A percentile compares a stretch with the other conserved stretches of the same genome.
Conservation (phyloP, 2,888 invertebrate genomes). For the Tillus elongatus region DNA sequence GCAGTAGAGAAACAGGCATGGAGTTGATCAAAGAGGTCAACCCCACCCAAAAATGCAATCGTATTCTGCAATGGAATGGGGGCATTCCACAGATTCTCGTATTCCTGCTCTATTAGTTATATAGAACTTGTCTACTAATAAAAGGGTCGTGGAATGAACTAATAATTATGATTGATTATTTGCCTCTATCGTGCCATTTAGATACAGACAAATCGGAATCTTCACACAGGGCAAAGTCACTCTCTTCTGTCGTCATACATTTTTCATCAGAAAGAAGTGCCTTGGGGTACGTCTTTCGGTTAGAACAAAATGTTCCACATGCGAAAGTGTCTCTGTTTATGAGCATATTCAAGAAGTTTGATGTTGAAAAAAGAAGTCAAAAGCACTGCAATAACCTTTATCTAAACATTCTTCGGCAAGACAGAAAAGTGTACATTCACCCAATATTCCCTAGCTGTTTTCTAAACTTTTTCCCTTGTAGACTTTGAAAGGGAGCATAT, state of each 20-base stretch:
- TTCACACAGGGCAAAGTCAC: conserved; percentile 5
- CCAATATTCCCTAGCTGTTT: conserved; percentile 1
- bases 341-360: background rate
- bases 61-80: conserved; percentile 3
- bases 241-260: no score
- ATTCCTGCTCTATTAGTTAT: conserved; percentile 4
- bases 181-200: conserved; percentile 8
- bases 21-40: conserved; percentile 6
- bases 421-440: background rate
- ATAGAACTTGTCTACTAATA: no score
- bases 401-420: background rate
- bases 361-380: conserved; percentile 2
- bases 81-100: conserved; percentile 6
- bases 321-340: conserved; percentile 7
- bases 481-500: conserved; percentile 16
- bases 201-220: conserved; percentile 7
- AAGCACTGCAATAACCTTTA: conserved; percentile 1
- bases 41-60: conserved; percentile 7
- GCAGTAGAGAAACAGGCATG: conserved; percentile 6
- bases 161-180: conserved; percentile 5
- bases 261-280: no score
- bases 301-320: conserved; percentile 3
- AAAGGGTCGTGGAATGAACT: no score
- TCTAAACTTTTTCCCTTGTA: conserved; percentile 15
- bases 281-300: conserved; percentile 5